Base-by-base conservation (phyloP, 2,888 invertebrate species). In the Dorcus hopei region DNA sequence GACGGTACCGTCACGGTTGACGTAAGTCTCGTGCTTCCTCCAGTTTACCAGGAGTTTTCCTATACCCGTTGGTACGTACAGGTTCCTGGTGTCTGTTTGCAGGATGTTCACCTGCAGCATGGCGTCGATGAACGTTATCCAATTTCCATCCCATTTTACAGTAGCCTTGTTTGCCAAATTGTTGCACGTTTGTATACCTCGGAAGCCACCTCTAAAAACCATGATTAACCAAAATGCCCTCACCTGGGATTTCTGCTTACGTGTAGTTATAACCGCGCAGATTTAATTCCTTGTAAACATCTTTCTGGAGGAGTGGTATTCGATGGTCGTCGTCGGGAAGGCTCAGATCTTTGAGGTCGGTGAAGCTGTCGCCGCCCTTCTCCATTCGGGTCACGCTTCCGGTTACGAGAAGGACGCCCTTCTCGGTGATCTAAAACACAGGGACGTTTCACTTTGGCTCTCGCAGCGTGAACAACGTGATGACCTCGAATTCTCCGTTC, bases 71-170 rank as follows among this genome's bases (percentile, higher is more conserved):
- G 93, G 93, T 0, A 93, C 83, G 70, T 86, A 83, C 1, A 93
- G 82, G 2, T 85, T 83, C 4, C 89, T 80, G 0, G 87, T 85
- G 65, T 88, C 86, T 43, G 83, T 80, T 9, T 86, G 84, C 9
- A 92, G 71, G 52, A 93, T 87, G 68, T 87, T 85, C 66, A 91
- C 83, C 77, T 95, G 95, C 11, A 95, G 80, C 86, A 95, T 87
- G 53, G 90, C 90, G 77, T 95, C 95, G 82, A 95, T 85, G 77
- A 92, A 94, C 0, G 92, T 84, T 9, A 93, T 88, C 93, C 93
- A 95, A 78, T 93, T 92, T 69, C 87, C 88, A 52, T 84, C 82
- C 93, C 93, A 94, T 54, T 82, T 76, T 6, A 86, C 73, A 23
- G 79, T 78, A 1, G 83, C 85, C 1, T 79, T 78, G 3, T 78